These are phyloP conservation scores for Xestia xanthographa DNA, from an alignment of 2,888 invertebrate species.

Conservation along the genomic window DNA sequence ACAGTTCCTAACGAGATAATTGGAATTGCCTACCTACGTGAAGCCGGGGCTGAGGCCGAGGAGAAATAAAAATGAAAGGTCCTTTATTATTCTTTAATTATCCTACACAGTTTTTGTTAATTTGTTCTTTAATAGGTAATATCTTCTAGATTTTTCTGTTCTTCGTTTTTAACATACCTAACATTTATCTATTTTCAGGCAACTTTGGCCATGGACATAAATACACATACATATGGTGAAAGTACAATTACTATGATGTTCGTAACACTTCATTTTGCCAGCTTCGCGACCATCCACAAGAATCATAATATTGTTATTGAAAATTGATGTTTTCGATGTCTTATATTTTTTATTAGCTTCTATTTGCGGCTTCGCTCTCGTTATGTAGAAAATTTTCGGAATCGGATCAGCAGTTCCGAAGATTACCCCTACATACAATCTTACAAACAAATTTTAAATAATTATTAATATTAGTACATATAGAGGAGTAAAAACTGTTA, in stretches of 20 bases:
- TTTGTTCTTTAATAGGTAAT: neutral
- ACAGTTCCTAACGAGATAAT: conserved; percentile 9
- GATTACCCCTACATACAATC: too few relatives aligned
- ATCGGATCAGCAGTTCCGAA: too few relatives aligned
- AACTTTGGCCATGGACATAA: neutral
- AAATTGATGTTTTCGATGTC: too few relatives aligned
- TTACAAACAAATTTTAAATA: too few relatives aligned
- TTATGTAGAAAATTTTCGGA: too few relatives aligned
- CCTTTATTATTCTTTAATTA: conserved; percentile 20
- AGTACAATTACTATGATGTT: too few relatives aligned
- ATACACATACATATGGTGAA: too few relatives aligned
- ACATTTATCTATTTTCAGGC: neutral
- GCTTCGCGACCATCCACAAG: neutral
- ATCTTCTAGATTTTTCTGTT: neutral
- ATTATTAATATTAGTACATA: too few relatives aligned
- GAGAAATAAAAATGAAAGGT: neutral
- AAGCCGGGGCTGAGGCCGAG: neutral
- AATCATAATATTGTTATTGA: too few relatives aligned
- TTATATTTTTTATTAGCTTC: too few relatives aligned
- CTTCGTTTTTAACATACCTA: neutral
- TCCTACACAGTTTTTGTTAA: neutral
- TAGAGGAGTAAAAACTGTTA: too few relatives aligned
- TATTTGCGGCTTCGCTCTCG: too few relatives aligned
- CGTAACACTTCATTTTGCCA: neutral
- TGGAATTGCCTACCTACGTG: neutral